Evolutionary conservation across 2,888 invertebrate species (phyloP), one percentile per base, ranked within the genome.

Genomic region (Spisula solida): DNA sequence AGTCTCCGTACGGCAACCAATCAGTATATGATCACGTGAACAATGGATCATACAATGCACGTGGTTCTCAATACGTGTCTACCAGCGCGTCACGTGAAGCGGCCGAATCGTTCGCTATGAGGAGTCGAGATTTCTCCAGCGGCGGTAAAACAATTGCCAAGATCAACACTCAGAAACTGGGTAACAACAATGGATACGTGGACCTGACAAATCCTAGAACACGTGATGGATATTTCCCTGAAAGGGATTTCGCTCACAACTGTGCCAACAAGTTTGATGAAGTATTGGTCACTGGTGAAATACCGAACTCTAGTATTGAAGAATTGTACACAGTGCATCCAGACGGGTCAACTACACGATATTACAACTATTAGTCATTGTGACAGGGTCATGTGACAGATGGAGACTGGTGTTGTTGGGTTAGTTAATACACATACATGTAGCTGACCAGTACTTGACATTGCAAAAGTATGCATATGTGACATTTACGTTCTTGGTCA

Each of bases 11-110:
- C 66, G 6, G 66, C 8, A 66, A 66, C 29, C 10, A n/a, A 8
- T 66, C 66, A n/a, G 66, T 66, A 4, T 66, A 66, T 29, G 66
- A 66, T 66, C 66, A 66, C 66, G 66, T 66, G 66, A 66, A 25
- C 29, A n/a, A 25, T 6, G 66, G 66, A 8, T 66, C 66, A 2
- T 66, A 66, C 29, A 25, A 66, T 18, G 1, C 20, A n/a, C n/a
- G 66, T 25, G 66, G 66, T 12, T 66, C 66, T 8, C 66, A 66
- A 29, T 66, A 29, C 25, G 29, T 66, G 10, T 66, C 66, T 10
- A 70, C 70, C 16, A 70, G 70, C 31, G 70, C 70, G 12, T 70
- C 70, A 4, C 29, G 70, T n/a, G 70, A 70, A 5, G 25, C 70
- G 10, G 70, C 70, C n/a, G 70, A 70, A 8, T 29, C 70, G n/a